Percentiles rank a stretch among this genome's conserved stretches.
phyloP scores from a whole-genome alignment of 2,797 vertebrate genomes.

The Lemur catta region DNA sequence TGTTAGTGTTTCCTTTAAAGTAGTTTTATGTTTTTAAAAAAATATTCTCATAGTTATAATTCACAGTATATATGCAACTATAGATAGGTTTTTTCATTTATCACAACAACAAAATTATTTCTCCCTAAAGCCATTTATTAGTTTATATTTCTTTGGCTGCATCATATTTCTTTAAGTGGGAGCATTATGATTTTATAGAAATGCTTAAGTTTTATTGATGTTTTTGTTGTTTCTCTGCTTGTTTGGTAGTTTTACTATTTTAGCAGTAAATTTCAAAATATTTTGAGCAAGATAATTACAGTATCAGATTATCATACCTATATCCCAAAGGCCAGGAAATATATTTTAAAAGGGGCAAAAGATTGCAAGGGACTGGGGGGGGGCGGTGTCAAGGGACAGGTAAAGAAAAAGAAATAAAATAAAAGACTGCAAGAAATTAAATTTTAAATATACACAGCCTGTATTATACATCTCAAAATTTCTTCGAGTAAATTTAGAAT shows the following conservation, averaged over 20 bases:
- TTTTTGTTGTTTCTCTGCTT: neutral
- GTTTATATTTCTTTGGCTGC: neutral
- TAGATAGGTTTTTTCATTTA: neutral
- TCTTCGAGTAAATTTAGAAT: neutral
- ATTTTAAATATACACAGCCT: neutral
- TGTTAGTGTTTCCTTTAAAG: slow-evolving; percentile 3
- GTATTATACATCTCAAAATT: neutral
- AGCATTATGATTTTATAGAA: neutral
- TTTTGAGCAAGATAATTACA: slow-evolving; percentile 2
- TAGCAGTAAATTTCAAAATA: slow-evolving; percentile 16
- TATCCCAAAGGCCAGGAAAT: neutral
- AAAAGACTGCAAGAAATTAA: neutral
- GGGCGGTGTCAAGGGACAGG: no score
- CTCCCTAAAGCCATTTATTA: neutral
- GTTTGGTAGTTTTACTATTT: slow-evolving; percentile 13
- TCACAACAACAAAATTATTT: neutral
- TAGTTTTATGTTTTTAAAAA: neutral
- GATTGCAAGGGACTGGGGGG: neutral
- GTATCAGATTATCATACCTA: neutral
- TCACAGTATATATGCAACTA: neutral
- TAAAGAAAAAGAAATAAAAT: neutral
- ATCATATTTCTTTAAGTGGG: neutral
- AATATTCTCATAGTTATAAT: neutral
- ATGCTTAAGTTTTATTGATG: neutral
- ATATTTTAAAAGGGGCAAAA: neutral